These are phyloP conservation scores for Orchestia grillus DNA, from an alignment of 1,140 invertebrate genomes.

Conservation along the genomic window DNA sequence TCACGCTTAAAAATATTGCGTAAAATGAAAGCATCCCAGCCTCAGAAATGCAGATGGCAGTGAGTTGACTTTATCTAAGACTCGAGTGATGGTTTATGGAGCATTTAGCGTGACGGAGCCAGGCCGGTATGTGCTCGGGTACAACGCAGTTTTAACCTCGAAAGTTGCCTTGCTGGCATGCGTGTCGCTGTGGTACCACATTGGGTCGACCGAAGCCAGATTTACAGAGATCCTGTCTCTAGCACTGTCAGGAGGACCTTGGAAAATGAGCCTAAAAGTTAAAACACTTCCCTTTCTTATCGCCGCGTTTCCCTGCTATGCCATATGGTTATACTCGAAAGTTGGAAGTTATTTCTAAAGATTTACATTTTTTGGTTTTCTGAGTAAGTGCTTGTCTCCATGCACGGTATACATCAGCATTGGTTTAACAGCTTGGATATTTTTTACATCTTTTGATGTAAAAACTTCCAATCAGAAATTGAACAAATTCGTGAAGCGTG, in stretches of 20 bases:
- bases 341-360: slow-evolving; percentile 18
- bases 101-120: neutral
- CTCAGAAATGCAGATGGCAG: neutral
- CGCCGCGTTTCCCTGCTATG: neutral
- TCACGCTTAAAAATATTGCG: neutral
- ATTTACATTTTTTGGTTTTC: neutral
- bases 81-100: neutral
- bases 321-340: slow-evolving; percentile 27
- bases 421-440: neutral
- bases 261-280: neutral
- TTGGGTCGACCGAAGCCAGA: neutral
- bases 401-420: neutral
- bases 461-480: neutral
- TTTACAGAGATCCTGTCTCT: neutral
- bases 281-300: neutral
- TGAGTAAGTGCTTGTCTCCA: neutral
- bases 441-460: neutral
- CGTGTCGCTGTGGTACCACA: slow-evolving; percentile 17
- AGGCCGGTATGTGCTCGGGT: neutral
- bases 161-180: neutral
- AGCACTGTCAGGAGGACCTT: neutral
- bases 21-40: too few species aligned
- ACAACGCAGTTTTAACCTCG: neutral
- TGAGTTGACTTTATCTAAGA: neutral
- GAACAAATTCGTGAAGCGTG: neutral